phyloP scores from a whole-genome alignment of 1,140 invertebrate species.

The Pentalonia nigronervosa region DNA sequence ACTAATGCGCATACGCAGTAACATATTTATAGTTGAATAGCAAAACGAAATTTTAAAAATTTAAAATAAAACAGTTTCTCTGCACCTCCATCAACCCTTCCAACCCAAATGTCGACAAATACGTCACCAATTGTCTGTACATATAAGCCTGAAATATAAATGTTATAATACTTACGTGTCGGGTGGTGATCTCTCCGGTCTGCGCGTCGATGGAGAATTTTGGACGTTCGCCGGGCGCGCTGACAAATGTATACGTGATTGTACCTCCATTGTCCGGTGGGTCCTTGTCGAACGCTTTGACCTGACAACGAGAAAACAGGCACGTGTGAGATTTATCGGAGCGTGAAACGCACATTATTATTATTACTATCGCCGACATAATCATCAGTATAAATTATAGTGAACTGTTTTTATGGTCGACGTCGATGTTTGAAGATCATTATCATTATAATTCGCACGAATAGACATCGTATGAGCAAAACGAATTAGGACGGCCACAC shows the following conservation, averaged over 20 bases:
- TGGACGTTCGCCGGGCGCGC: slow-evolving; percentile 74
- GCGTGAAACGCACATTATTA: neutral
- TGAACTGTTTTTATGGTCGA: neutral
- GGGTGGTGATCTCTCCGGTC: slow-evolving; percentile 79
- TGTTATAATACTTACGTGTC: slow-evolving; percentile 66
- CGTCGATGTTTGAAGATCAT: neutral
- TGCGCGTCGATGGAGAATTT: slow-evolving; percentile 80
- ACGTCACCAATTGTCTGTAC: neutral
- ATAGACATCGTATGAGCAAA: neutral
- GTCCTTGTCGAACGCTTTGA: slow-evolving; percentile 70
- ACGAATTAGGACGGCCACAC: neutral
- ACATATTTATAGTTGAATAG: neutral
- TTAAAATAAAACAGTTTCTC: neutral
- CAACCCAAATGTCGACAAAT: neutral
- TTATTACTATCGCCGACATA: neutral
- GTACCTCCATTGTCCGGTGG: slow-evolving; percentile 76
- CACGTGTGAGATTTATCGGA: neutral
- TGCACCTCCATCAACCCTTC: neutral
- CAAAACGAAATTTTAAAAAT: neutral
- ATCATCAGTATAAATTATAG: neutral
- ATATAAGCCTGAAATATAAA: neutral
- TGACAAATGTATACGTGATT: slow-evolving; percentile 81
- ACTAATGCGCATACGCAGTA: no score
- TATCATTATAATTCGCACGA: neutral
- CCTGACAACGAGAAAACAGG: slow-evolving; percentile 62